Evolutionary conservation across 2,888 invertebrate species (phyloP).

Genomic region (Lagria hirta): DNA sequence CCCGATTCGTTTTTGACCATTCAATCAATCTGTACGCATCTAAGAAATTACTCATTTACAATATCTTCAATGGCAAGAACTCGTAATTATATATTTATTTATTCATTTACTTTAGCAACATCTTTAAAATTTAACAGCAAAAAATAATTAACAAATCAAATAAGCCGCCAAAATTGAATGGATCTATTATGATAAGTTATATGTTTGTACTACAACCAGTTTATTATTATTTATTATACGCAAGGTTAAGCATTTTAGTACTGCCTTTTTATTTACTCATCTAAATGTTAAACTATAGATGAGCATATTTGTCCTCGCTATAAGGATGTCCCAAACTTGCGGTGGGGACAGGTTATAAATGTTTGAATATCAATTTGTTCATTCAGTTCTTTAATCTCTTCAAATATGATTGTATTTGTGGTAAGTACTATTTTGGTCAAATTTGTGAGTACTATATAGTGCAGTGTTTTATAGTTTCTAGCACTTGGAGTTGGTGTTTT

Average conservation of each 20-base stretch:
- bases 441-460: slow-evolving; percentile 1
- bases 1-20: no score
- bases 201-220: no score
- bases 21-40: no score
- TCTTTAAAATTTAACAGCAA: no score
- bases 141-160: no score
- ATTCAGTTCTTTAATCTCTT: slow-evolving; percentile 14
- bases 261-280: slow-evolving; percentile 36
- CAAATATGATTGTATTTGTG: slow-evolving; percentile 43
- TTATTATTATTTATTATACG: slow-evolving; percentile 30
- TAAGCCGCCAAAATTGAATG: no score
- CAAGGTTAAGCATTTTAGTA: slow-evolving; percentile 44
- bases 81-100: no score
- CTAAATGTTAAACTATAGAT: slow-evolving; percentile 44
- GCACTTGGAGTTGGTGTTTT: slow-evolving; percentile 53
- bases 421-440: slow-evolving; percentile 38
- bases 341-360: slow-evolving; percentile 44
- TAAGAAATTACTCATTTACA: no score
- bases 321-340: slow-evolving; percentile 45
- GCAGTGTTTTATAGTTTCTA: slow-evolving; percentile 2
- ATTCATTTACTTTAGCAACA: no score
- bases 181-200: no score
- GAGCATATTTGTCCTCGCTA: slow-evolving; percentile 47
- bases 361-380: slow-evolving; percentile 28
- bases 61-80: no score